These are phyloP conservation scores for Lucilia cuprina DNA, from an alignment of 1,140 invertebrate genomes.

Conservation along the genomic window DNA sequence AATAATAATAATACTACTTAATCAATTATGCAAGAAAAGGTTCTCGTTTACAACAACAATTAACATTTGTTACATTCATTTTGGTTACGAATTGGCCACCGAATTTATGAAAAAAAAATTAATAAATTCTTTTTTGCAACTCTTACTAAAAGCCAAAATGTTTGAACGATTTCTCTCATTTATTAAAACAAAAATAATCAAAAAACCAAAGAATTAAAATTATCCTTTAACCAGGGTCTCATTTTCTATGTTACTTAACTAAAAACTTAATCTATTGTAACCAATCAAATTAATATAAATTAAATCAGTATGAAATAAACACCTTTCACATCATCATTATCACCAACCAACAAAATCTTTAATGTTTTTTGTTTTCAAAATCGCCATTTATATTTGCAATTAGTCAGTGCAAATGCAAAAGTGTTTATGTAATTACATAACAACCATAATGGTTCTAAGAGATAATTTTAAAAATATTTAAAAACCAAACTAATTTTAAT, in stretches of 20 bases:
- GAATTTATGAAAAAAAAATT: not conserved
- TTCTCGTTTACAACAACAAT: not conserved
- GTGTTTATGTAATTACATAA: not conserved
- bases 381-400: slow-evolving; percentile 15
- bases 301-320: slow-evolving; percentile 10
- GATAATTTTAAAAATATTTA: not conserved
- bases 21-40: not conserved
- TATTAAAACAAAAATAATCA: not conserved
- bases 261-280: not conserved
- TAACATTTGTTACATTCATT: not conserved
- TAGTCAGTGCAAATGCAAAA: not conserved
- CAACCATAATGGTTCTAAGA: not conserved
- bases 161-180: slow-evolving; percentile 14
- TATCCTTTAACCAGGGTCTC: too few species aligned
- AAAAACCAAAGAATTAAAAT: too few species aligned
- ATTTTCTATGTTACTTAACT: not conserved
- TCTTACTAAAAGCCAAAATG: slow-evolving; percentile 1
- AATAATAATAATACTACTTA: slow-evolving; percentile 29
- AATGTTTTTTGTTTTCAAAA: not conserved
- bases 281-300: slow-evolving; percentile 20
- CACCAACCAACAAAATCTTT: not conserved
- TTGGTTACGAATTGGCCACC: slow-evolving; percentile 9
- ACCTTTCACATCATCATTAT: too few species aligned
- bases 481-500: not conserved
- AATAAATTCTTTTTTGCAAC: not conserved